A percentile compares a stretch with the other conserved stretches of the same genome.
Conservation (phyloP, 2,113 vertebrate species). For the Merops nubicus region DNA sequence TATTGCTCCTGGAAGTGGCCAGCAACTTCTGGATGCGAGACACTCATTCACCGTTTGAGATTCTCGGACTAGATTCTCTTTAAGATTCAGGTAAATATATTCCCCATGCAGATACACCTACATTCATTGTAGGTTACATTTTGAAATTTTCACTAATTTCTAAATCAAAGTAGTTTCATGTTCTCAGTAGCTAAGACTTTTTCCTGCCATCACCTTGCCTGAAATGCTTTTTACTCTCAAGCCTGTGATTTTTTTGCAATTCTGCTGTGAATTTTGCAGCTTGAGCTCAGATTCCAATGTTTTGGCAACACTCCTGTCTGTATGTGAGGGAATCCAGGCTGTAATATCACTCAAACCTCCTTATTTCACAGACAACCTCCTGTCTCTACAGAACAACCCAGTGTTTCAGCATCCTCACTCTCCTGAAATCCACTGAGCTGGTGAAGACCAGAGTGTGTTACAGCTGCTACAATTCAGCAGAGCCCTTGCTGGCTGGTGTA, state of each 20-base stretch:
- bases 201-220: neutral
- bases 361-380: neutral
- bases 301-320: slow-evolving; percentile 19
- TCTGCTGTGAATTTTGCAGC: slow-evolving; percentile 26
- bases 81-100: neutral
- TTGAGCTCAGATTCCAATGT: neutral
- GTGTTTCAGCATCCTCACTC: neutral
- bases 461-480: neutral
- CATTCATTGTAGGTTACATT: neutral
- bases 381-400: neutral
- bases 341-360: neutral
- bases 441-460: neutral
- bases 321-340: neutral
- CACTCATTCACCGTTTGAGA: neutral
- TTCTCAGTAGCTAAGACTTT: neutral
- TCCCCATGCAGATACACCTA: neutral
- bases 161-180: neutral
- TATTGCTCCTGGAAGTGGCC: neutral
- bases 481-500: neutral
- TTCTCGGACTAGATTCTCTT: neutral
- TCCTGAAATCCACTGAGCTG: neutral
- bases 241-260: neutral
- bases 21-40: neutral
- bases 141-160: neutral
- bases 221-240: neutral